A percentile compares a stretch with the other conserved stretches of the same genome.
Evolutionary conservation across 1,140 invertebrate species (phyloP).

Genomic region (Macrotrachela quadricornifera): DNA sequence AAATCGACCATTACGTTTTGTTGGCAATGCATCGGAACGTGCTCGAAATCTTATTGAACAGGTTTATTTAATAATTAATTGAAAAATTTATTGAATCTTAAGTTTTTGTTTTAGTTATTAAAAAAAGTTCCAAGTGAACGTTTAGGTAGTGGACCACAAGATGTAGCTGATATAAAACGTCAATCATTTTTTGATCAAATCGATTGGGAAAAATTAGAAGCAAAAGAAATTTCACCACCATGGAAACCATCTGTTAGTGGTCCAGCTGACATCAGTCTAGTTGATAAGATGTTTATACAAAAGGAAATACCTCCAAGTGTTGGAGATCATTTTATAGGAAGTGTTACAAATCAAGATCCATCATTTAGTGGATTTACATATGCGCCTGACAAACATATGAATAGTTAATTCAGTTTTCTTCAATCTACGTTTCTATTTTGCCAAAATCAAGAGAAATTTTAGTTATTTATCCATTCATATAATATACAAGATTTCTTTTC

Average conservation of each 20-base stretch:
- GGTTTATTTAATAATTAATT: background rate
- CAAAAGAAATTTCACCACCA: slow-evolving; percentile 35
- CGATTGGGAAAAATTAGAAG: slow-evolving; percentile 37
- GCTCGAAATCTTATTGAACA: background rate
- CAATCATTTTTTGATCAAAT: slow-evolving; percentile 38
- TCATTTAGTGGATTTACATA: slow-evolving; percentile 6
- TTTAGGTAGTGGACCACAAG: slow-evolving; percentile 33
- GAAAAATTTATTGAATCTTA: background rate
- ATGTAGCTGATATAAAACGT: slow-evolving; percentile 35
- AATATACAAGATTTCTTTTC: too few relatives aligned
- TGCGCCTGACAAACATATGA: background rate
- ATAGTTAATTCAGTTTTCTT: too few relatives aligned
- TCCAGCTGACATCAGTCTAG: background rate
- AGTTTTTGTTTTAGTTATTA: slow-evolving; percentile 30
- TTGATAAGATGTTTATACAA: slow-evolving; percentile 4
- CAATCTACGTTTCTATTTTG: too few relatives aligned
- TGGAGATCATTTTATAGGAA: background rate
- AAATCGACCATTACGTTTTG: slow-evolving; percentile 32
- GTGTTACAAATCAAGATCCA: background rate
- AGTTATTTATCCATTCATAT: too few relatives aligned
- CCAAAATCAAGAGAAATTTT: too few relatives aligned
- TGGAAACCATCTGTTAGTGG: background rate
- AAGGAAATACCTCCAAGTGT: slow-evolving; percentile 1
- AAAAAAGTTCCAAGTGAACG: slow-evolving; percentile 37
- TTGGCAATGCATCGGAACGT: background rate